Conservation (phyloP, 2,888 invertebrate genomes). For the Cephalotes varians region DNA sequence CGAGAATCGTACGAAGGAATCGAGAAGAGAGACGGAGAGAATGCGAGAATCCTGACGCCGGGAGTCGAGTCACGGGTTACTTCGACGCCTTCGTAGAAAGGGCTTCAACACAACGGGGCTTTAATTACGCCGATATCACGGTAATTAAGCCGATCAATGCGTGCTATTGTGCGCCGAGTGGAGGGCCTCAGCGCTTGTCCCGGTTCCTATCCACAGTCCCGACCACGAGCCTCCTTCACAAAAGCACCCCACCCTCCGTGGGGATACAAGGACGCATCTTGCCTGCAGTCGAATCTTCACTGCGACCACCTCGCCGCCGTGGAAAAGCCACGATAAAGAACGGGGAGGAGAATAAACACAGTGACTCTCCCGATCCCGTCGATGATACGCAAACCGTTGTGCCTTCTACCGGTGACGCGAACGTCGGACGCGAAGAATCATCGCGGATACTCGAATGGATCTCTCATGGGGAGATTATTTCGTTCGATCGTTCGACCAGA, state of each 20-base stretch:
- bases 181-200: constrained; percentile 67
- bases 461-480: constrained; percentile 38
- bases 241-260: constrained; percentile 61
- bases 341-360: constrained; percentile 59
- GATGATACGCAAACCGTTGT: constrained; percentile 40
- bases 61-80: constrained; percentile 77
- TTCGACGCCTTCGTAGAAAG: constrained; percentile 72
- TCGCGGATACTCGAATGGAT: constrained; percentile 27
- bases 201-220: constrained; percentile 71
- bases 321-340: constrained; percentile 58
- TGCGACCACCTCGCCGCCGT: constrained; percentile 62
- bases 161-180: constrained; percentile 78
- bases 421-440: constrained; percentile 47
- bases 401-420: constrained; percentile 54
- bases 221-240: constrained; percentile 67
- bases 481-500: constrained; percentile 46
- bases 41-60: constrained; percentile 64
- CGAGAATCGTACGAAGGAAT: constrained; percentile 48
- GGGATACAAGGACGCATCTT: constrained; percentile 65
- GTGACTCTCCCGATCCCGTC: constrained; percentile 51
- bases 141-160: constrained; percentile 84
- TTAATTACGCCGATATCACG: constrained; percentile 85
- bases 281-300: constrained; percentile 52
- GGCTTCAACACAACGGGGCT: constrained; percentile 81
- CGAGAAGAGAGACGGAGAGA: constrained; percentile 34